Evolutionary conservation across 2,797 vertebrate species (phyloP).

Genomic region (Nothura maculosa): DNA sequence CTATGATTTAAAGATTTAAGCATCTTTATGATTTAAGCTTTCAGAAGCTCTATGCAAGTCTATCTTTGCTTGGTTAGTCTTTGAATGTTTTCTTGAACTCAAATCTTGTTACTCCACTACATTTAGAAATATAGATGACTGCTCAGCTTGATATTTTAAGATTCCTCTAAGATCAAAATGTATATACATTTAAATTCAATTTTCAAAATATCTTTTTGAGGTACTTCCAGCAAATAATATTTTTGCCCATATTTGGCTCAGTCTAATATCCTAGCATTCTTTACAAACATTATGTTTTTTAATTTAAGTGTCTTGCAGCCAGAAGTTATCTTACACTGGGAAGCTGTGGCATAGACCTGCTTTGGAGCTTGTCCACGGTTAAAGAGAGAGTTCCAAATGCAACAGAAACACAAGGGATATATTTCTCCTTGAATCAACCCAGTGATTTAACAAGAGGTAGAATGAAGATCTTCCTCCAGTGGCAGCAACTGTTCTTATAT

Average conservation of each 20-base stretch:
- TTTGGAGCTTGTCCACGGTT: neutral
- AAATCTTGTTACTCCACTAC: neutral
- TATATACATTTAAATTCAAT: neutral
- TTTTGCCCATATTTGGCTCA: neutral
- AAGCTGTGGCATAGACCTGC: neutral
- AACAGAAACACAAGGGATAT: neutral
- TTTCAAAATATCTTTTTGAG: neutral
- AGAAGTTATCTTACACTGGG: neutral
- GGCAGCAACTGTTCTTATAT: neutral
- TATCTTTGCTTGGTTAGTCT: neutral
- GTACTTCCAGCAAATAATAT: neutral
- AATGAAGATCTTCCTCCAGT: neutral
- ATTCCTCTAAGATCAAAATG: neutral
- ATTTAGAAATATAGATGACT: neutral
- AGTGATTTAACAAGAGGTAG: neutral
- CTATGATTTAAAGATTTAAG: neutral
- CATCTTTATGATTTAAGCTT: neutral
- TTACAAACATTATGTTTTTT: neutral
- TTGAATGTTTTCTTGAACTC: neutral
- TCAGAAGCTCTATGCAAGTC: neutral
- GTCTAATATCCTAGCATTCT: neutral
- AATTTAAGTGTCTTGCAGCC: neutral
- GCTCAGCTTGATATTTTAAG: neutral
- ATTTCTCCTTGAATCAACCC: neutral
- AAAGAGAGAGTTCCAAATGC: neutral